Percentiles rank a stretch among this genome's conserved stretches.
phyloP scores from a whole-genome alignment of 2,797 vertebrate genomes.

The Taenioides sp. region DNA sequence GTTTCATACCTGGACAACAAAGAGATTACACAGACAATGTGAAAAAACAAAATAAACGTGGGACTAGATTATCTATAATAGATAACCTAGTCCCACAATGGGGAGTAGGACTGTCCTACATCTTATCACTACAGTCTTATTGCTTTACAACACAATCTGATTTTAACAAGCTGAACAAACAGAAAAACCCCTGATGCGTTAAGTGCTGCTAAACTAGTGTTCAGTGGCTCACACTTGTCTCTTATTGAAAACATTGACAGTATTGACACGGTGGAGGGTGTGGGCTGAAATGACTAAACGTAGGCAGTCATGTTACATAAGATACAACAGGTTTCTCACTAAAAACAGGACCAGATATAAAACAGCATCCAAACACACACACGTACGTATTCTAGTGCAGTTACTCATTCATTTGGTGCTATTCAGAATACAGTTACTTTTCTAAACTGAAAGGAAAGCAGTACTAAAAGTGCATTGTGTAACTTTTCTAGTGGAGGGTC shows the following conservation, averaged over 20 bases:
- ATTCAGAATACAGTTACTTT: no score
- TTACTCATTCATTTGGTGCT: no score
- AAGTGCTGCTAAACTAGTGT: slow-evolving; percentile 25
- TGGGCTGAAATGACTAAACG: slow-evolving; percentile 67
- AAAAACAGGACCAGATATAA: slow-evolving; percentile 47
- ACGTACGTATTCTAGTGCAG: no score
- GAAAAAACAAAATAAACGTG: not conserved
- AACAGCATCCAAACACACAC: slow-evolving; percentile 36
- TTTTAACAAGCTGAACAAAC: not conserved
- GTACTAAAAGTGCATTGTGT: no score
- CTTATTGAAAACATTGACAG: slow-evolving; percentile 61
- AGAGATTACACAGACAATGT: no score
- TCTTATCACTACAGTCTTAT: not conserved
- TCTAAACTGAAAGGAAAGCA: no score
- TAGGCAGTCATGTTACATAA: slow-evolving; percentile 70
- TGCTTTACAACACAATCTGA: not conserved
- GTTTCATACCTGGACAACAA: no score
- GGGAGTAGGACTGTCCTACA: no score
- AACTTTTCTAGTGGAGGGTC: no score
- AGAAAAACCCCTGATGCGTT: not conserved
- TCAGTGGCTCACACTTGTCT: slow-evolving; percentile 45
- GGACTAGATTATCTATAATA: no score
- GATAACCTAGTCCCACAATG: no score
- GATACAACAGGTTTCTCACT: slow-evolving; percentile 51
- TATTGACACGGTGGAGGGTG: slow-evolving; percentile 67